phyloP scores from a whole-genome alignment of 2,797 vertebrate genomes.

The Gymnodraco acuticeps region DNA sequence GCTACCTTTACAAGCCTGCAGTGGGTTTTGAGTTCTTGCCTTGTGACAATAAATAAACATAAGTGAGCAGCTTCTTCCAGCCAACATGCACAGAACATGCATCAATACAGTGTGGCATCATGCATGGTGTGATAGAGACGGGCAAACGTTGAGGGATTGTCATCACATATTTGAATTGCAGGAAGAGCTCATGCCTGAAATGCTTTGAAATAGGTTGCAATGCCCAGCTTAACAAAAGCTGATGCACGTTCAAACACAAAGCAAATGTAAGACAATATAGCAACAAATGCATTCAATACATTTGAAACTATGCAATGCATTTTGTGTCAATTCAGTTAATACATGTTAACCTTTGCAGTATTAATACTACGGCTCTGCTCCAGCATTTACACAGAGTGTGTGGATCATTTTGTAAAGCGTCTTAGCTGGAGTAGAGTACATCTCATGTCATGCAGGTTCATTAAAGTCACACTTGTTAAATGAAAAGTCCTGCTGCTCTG shows the following conservation, averaged over 20 bases:
- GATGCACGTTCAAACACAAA: neutral
- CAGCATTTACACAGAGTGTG: neutral
- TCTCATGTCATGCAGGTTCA: conserved; percentile 54
- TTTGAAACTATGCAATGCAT: neutral
- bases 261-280: neutral
- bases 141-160: neutral
- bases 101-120: neutral
- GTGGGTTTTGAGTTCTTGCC: neutral
- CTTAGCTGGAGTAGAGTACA: conserved; percentile 30
- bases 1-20: neutral
- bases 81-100: neutral
- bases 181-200: neutral
- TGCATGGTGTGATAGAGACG: neutral
- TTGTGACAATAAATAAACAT: neutral
- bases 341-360: neutral
- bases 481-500: conserved; percentile 52
- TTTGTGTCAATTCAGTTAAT: neutral
- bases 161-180: neutral
- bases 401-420: conserved; percentile 28
- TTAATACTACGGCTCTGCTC: neutral
- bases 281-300: neutral
- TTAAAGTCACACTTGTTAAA: conserved; percentile 49
- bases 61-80: neutral
- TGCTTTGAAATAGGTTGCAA: neutral
- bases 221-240: neutral